phyloP scores from a whole-genome alignment of 1,140 invertebrate species.

The Kradibia gibbosae region DNA sequence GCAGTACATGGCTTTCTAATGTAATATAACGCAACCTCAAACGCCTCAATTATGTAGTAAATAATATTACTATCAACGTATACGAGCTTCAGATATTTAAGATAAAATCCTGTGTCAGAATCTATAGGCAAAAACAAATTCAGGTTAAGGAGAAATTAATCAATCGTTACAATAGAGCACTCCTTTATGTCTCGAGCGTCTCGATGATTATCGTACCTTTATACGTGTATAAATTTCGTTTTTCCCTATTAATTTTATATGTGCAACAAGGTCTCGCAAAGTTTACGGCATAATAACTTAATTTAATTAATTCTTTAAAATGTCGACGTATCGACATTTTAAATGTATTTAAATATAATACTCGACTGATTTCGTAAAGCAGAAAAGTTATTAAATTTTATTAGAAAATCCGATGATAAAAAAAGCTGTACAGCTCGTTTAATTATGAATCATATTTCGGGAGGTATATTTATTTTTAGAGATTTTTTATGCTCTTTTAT shows the following conservation, averaged over 20 bases:
- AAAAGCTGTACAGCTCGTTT: background rate
- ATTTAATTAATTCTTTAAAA: constrained; percentile 17
- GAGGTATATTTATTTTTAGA: background rate
- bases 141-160: constrained; percentile 30
- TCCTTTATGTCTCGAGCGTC: background rate
- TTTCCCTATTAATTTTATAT: constrained; percentile 12
- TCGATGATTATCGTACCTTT: background rate
- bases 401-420: background rate
- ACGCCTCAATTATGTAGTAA: background rate
- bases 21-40: too few species aligned
- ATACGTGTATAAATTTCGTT: background rate
- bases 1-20: background rate
- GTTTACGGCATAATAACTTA: constrained; percentile 7
- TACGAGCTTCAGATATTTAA: background rate
- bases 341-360: too few species aligned
- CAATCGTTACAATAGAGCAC: background rate
- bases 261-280: background rate
- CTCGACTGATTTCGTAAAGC: background rate
- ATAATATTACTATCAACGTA: constrained; percentile 9
- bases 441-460: background rate
- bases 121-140: constrained; percentile 6
- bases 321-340: background rate
- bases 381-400: background rate
- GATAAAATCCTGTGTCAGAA: background rate
- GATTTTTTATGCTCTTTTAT: background rate